Conservation (phyloP, 2,888 invertebrate species). For the Chrysopilus asiliformis region DNA sequence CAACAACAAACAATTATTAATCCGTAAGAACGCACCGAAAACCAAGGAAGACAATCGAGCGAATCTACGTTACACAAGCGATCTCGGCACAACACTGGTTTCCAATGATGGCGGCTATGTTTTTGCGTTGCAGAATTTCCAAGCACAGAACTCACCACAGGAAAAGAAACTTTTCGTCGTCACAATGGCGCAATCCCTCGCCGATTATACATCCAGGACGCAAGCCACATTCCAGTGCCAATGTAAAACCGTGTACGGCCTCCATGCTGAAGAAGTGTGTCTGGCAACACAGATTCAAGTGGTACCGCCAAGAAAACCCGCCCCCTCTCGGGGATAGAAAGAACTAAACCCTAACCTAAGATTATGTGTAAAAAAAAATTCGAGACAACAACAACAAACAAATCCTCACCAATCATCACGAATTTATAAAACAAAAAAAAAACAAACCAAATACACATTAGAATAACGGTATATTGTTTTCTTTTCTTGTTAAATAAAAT, state of each 20-base stretch:
- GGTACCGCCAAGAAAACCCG: constrained; percentile 8
- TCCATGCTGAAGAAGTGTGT: constrained; percentile 30
- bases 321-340: no score
- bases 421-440: no score
- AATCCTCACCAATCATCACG: no score
- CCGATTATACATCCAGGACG: constrained; percentile 32
- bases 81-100: constrained; percentile 55
- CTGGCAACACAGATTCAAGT: constrained; percentile 17
- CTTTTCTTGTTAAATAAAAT: no score
- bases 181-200: constrained; percentile 27
- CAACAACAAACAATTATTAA: constrained; percentile 50
- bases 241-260: constrained; percentile 22
- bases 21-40: constrained; percentile 43
- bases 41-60: constrained; percentile 41
- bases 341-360: no score
- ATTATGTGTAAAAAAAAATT: no score
- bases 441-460: no score
- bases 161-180: constrained; percentile 26
- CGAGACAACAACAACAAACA: no score
- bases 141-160: constrained; percentile 19
- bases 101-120: constrained; percentile 36
- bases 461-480: no score
- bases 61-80: constrained; percentile 41
- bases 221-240: constrained; percentile 29
- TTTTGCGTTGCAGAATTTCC: constrained; percentile 29